phyloP scores from a whole-genome alignment of 1,140 invertebrate species.

The Drosophila pectinifera region DNA sequence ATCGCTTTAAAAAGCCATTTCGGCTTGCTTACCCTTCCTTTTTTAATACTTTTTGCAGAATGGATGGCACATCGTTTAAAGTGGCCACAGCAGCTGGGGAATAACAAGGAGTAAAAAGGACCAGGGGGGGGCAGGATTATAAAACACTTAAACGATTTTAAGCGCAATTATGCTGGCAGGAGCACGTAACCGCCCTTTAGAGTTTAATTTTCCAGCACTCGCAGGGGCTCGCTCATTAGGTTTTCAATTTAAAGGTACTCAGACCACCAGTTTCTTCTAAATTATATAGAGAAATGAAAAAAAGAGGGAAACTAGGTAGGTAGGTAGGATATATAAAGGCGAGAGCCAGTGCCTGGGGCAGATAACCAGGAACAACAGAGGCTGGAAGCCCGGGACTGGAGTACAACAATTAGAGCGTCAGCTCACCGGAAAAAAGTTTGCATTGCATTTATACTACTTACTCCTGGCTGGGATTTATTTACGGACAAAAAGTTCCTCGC shows the following conservation, averaged over 20 bases:
- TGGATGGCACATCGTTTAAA: conserved; percentile 60
- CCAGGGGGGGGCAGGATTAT: conserved; percentile 61
- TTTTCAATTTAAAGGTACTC: conserved; percentile 66
- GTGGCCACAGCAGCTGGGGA: conserved; percentile 50
- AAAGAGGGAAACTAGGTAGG: background rate
- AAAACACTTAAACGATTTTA: conserved; percentile 83
- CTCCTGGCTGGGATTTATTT: conserved; percentile 74
- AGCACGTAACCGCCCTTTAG: conserved; percentile 60
- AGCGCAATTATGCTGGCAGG: conserved; percentile 79
- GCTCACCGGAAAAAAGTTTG: conserved; percentile 82
- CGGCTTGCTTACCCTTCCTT: conserved; percentile 37
- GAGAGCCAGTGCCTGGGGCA: conserved; percentile 25
- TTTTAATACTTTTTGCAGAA: conserved; percentile 20
- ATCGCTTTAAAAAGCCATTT: conserved; percentile 80
- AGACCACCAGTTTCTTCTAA: conserved; percentile 7
- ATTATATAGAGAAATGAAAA: conserved; percentile 12
- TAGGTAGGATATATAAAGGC: background rate
- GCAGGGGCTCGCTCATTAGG: conserved; percentile 61
- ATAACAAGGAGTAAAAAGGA: conserved; percentile 32
- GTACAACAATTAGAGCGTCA: conserved; percentile 78
- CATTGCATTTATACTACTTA: conserved; percentile 76
- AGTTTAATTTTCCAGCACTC: conserved; percentile 66
- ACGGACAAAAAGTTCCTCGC: conserved; percentile 55
- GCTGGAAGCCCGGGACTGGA: conserved; percentile 46
- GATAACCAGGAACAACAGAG: conserved; percentile 61